phyloP scores from a whole-genome alignment of 2,113 vertebrate genomes.

The Potamarius usumacintae region DNA sequence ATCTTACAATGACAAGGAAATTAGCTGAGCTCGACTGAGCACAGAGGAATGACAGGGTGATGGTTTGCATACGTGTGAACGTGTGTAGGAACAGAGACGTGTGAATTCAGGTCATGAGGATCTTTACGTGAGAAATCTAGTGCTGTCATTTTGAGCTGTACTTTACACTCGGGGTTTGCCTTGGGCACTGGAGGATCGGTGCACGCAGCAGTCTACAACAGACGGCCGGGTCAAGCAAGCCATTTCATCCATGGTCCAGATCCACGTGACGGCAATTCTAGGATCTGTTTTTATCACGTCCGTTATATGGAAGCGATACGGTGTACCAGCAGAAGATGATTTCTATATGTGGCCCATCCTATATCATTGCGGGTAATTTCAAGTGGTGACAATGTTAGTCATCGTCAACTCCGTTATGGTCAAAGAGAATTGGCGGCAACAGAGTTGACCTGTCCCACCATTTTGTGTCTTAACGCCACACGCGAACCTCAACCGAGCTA shows the following conservation, averaged over 20 bases:
- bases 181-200: background rate
- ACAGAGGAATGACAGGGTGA: background rate
- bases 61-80: background rate
- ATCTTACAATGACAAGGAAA: background rate
- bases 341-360: background rate
- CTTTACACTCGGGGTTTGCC: background rate
- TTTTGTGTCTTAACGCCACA: too few relatives aligned
- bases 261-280: background rate
- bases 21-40: background rate
- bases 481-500: too few relatives aligned
- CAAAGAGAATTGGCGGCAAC: too few relatives aligned
- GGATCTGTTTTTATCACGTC: background rate
- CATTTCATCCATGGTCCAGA: background rate
- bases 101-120: background rate
- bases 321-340: background rate
- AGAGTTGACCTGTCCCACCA: too few relatives aligned
- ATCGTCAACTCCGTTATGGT: too few relatives aligned
- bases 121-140: background rate
- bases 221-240: background rate
- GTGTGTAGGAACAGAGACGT: background rate
- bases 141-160: background rate
- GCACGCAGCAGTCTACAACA: background rate
- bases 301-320: background rate
- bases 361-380: too few relatives aligned
- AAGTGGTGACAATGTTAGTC: too few relatives aligned